A percentile compares a stretch with the other conserved stretches of the same genome.
These are phyloP conservation scores for Tachystola acroxantha DNA, from an alignment of 2,888 invertebrate species.

Conservation along the genomic window DNA sequence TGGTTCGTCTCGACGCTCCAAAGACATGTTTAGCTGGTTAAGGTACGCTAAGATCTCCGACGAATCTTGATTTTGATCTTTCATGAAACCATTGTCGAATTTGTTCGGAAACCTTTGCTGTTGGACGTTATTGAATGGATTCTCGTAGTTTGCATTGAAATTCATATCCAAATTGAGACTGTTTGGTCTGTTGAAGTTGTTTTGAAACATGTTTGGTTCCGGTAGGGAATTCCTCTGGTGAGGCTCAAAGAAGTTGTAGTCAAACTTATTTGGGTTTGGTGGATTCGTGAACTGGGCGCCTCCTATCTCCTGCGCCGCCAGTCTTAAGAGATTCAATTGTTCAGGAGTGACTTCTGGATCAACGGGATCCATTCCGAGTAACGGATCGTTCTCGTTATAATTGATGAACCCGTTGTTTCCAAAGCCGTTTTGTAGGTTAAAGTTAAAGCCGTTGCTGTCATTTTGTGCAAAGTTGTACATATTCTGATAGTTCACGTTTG, in stretches of 20 bases:
- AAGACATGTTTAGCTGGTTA: conserved; percentile 49
- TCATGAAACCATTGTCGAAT: conserved; percentile 34
- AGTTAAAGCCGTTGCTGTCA: conserved; percentile 56
- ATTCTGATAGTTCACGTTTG: conserved; percentile 45
- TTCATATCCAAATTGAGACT: conserved; percentile 63
- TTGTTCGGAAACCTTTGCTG: conserved; percentile 52
- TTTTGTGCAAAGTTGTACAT: conserved; percentile 49
- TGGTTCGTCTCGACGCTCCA: conserved; percentile 49
- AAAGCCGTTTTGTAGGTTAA: conserved; percentile 52
- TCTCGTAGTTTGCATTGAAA: conserved; percentile 47
- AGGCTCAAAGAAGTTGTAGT: conserved; percentile 67
- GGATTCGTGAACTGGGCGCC: conserved; percentile 59
- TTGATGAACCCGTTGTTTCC: conserved; percentile 53
- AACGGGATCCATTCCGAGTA: conserved; percentile 51
- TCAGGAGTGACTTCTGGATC: conserved; percentile 62
- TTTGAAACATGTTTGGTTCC: conserved; percentile 54
- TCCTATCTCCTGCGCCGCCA: conserved; percentile 73
- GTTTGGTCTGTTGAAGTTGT: conserved; percentile 53
- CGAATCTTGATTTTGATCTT: conserved; percentile 52
- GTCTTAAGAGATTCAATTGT: conserved; percentile 62
- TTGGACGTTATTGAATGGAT: conserved; percentile 28
- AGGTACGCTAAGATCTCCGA: conserved; percentile 54
- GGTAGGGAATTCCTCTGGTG: conserved; percentile 69
- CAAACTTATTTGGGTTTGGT: conserved; percentile 44
- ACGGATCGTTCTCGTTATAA: conserved; percentile 50